Evolutionary conservation across 2,888 invertebrate species (phyloP), one percentile per base, ranked within the genome.

Genomic region (Heteromurus nitidus): DNA sequence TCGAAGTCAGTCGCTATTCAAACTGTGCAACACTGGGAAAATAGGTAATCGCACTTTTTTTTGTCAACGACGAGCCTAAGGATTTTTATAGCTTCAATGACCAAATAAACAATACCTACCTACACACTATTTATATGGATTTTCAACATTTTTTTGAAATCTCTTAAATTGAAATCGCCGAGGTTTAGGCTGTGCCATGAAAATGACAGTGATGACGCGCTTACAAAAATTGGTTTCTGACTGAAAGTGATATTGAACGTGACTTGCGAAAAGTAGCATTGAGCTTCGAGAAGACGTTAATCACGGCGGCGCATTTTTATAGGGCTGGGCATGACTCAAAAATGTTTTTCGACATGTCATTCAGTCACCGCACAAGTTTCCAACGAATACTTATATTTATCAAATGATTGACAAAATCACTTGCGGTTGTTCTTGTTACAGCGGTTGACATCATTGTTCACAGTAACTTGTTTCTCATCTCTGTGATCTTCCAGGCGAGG

Each of bases 221-320:
- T 11, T n/a, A 28, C 2, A n/a, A 62, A 2, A 36, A 67, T 18
- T 67, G 50, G 47, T 65, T 47, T n/a, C n/a, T n/a, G n/a, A n/a
- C 67, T 68, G 28, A 64, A 65, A 75, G 68, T 60, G 68, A 76
- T 76, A 68, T 68, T 76, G 76, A 76, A 76, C 76, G 76, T 76
- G 76, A 76, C 76, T 68, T 68, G 76, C 60, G 65, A 60, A 76
- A 67, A 60, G 53, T 47, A 58, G 55, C 50, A 50, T 50, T 50
- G 26, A 55, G 55, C 55, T n/a, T 3, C 9, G 26, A 55, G 58
- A 22, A 31, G 67, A 58, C 22, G 20, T 26, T 11, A 60, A 42
- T 53, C 53, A 22, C 36, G 60, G 22, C 55, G 22, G 62, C 1
- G 44, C 24, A 69, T 20, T 26, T n/a, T n/a, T n/a, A n/a, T 5